Evolutionary conservation across 2,888 invertebrate species (phyloP), one percentile per base, ranked within the genome.

Genomic region (Drosophila lacicola): DNA sequence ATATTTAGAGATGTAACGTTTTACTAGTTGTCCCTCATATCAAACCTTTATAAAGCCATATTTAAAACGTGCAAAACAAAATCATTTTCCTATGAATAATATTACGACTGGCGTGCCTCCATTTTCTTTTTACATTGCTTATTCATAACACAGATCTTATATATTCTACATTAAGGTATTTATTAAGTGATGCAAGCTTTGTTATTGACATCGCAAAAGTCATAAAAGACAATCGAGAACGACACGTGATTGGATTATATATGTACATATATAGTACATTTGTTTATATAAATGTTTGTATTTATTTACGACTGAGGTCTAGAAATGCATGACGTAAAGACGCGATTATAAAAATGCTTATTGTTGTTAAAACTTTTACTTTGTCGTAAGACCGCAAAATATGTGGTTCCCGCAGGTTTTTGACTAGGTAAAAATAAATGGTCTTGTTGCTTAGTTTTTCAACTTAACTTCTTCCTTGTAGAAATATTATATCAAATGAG

Each of bases 151-250:
- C 14, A 41, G 8, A 11, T n/a, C 13, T 13, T 17, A 41, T 9
- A 53, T 53, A 36, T 8, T 49, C n/a, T 19, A 19, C 10, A 37
- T 25, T 51, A 14, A 11, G 17, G 25, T 5, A 13, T 13, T 29
- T 13, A 17, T 21, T 21, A 55, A 33, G 33, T 55, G 34, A 55
- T 62, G 55, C 39, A 62, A 62, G 55, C 33, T 41, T 41, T n/a
- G n/a, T 13, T 41, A 17, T 55, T 41, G 44, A 36, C 54, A 45
- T 21, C 36, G 39, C 33, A 41, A n/a, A 13, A 21, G 34, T 55
- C 11, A 45, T 36, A 42, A 54, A 34, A 33, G 6, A 39, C 50
- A 50, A 50, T 57, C 37, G 33, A 14, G 33, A 42, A 34, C 41
- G 13, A 19, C 29, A 50, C 57, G 50, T 50, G 50, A 34, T 19